Evolutionary conservation across 2,797 vertebrate genomes (phyloP), one percentile per base, ranked within the genome.

Genomic region (Lophius americanus): DNA sequence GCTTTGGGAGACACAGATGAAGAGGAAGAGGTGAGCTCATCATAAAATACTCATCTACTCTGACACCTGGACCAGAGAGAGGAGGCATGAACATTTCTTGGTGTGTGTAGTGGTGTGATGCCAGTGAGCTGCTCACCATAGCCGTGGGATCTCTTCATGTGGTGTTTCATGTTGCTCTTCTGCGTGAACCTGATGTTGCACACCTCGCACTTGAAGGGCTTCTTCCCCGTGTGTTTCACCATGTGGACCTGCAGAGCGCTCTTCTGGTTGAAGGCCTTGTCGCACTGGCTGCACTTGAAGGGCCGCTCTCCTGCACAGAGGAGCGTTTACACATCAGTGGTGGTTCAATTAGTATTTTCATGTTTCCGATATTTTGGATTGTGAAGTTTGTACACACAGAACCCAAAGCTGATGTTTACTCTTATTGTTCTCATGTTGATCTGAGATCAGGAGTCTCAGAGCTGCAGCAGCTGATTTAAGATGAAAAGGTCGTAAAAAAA

Each of bases 111-210:
- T 42, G 14, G 58, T 42, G 73, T 0, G 42, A 12, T 3, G 10
- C n/a, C 9, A 3, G n/a, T 56, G 7, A 9, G 41, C 37, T 58
- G 91, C 95, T 41, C 88, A 99, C 98, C 95, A 51, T 94, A 96
- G 84, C 95, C 93, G 36, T 99, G 98, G 2, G 96, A 95, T 37
- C 98, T 93, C 86, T 96, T 97, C 96, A 99, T 95, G 76, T 99
- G 98, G 59, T 99, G 94, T 43, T 98, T 99, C 98, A 99, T 99
- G 93, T 99, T 99, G 95, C 98, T 98, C 89, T 98, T 99, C 94
- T 99, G 98, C 0, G 98, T 98, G 92, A 99, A 99, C 55, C 95
- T 92, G 94, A 99, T 97, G 80, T 92, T 93, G 76, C 97, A 99
- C 81, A 96, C 94, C 82, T 95, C 95, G n/a, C 98, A 99, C 81